Percentiles rank a stretch among this genome's conserved stretches.
Conservation (phyloP, 2,797 vertebrate genomes). For the Odontamblyopus lacepedii region DNA sequence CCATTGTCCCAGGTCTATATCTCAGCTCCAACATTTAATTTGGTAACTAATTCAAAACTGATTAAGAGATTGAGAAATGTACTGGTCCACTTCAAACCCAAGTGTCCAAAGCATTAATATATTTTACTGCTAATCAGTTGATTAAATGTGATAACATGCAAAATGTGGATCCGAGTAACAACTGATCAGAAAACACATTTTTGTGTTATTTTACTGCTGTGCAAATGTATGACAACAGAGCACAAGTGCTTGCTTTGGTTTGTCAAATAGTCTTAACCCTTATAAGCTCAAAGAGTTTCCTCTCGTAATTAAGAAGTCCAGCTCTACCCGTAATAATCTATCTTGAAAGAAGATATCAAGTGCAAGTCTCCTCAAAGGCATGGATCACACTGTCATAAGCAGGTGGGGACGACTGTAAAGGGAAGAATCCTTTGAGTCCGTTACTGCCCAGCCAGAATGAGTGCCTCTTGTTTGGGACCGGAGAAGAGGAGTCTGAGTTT, state of each 20-base stretch:
- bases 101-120: background rate
- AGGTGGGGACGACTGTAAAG: slow-evolving; percentile 86
- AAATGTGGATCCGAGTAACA: background rate
- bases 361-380: slow-evolving; percentile 80
- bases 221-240: background rate
- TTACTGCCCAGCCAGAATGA: slow-evolving; percentile 89
- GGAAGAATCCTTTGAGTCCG: slow-evolving; percentile 83
- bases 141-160: background rate
- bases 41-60: background rate
- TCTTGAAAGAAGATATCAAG: slow-evolving; percentile 50
- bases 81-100: background rate
- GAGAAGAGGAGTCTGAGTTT: slow-evolving; percentile 61
- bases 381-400: slow-evolving; percentile 94
- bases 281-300: background rate
- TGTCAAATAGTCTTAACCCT: background rate
- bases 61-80: background rate
- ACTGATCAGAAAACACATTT: background rate
- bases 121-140: background rate
- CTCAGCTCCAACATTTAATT: background rate
- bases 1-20: background rate
- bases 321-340: background rate
- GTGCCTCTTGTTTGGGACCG: slow-evolving; percentile 77
- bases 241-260: background rate
- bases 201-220: background rate
- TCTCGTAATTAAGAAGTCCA: background rate